Evolutionary conservation across 2,113 vertebrate species (phyloP), one percentile per base, ranked within the genome.

Genomic region (Camelus bactrianus): DNA sequence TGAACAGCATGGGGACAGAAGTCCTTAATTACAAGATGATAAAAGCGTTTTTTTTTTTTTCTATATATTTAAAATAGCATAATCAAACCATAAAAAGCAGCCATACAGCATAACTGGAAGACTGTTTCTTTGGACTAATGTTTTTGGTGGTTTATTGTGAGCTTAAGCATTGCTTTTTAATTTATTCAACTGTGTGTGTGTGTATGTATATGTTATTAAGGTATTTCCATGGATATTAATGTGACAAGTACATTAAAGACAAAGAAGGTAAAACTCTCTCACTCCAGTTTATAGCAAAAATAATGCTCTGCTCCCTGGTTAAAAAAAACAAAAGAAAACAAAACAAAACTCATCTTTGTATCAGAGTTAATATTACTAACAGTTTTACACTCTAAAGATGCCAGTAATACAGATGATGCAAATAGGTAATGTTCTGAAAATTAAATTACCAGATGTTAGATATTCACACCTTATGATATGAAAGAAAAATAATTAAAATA

Each of bases 401-500:
- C 6, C 28, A 86, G 9, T 69, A 82, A 94, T 62, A 91, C 0
- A 88, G 17, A 48, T 20, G 77, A 86, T 22, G 84, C 35, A 65
- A 96, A 56, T 3, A 48, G 1, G 2, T n/a, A 67, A 79, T 26
- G 38, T 46, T 79, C 52, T 96, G 73, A 93, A 94, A 89, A 77
- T 77, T 85, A 89, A 89, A 77, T 62, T 62, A 75, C 11, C 48
- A 20, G 8, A 75, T 60, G 5, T 89, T 64, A 83, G 32, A 90
- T 67, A 83, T 30, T 62, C 17, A 52, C 5, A 77, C 65, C 17
- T 58, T 8, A 35, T 46, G 35, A 83, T 30, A 64, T 12, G 16
- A 90, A 83, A 89, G 26, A 92, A 95, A 89, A 92, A 85, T 80
- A 56, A 94, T 60, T 86, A 70, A 84, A 86, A 89, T 84, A 3